phyloP scores from a whole-genome alignment of 2,113 vertebrate genomes.

The Asarcornis scutulata region DNA sequence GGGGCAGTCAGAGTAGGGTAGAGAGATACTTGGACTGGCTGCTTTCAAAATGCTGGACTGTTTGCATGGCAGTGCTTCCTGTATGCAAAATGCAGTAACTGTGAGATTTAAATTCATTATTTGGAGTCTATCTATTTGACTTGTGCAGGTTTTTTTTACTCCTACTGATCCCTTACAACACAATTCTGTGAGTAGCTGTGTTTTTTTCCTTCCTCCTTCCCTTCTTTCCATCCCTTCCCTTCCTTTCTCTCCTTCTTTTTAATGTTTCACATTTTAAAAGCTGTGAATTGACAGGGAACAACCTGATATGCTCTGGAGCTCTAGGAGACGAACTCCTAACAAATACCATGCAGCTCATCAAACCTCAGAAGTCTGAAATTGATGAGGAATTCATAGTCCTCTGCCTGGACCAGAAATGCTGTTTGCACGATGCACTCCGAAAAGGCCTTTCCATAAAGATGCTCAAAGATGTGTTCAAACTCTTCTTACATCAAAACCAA shows the following conservation, averaged over 20 bases:
- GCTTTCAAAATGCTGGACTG: neutral
- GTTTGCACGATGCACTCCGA: neutral
- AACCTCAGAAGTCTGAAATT: neutral
- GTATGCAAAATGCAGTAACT: neutral
- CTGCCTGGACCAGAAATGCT: neutral
- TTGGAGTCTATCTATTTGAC: neutral
- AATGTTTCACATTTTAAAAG: neutral
- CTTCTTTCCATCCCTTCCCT: too few species aligned
- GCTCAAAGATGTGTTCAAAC: neutral
- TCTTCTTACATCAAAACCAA: neutral
- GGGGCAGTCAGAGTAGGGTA: neutral
- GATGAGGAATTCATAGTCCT: neutral
- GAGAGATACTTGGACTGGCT: neutral
- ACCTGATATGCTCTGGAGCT: rapidly evolving
- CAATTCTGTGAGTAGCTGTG: neutral
- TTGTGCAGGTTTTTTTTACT: neutral
- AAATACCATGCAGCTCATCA: neutral
- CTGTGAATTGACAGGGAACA: neutral
- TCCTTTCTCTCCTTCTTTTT: neutral
- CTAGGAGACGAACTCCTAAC: neutral
- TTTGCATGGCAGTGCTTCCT: neutral
- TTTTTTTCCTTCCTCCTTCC: neutral
- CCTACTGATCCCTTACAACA: neutral
- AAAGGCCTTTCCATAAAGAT: neutral
- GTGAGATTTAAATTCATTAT: neutral